A percentile compares a stretch with the other conserved stretches of the same genome.
Conservation (phyloP, 2,888 invertebrate genomes). For the Eristalis tenax region DNA sequence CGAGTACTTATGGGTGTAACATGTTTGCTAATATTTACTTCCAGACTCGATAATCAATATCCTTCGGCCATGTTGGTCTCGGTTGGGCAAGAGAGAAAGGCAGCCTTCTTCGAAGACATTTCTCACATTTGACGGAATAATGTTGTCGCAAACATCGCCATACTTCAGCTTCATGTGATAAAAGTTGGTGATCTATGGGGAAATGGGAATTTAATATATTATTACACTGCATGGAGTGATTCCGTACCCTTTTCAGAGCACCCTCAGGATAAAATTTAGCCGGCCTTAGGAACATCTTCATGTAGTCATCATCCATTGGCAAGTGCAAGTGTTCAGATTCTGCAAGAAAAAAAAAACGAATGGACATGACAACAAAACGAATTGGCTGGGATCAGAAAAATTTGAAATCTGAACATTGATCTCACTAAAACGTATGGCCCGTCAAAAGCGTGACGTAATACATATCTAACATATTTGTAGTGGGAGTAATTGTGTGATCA, state of each 20-base stretch:
- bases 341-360: constrained; percentile 79
- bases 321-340: constrained; percentile 85
- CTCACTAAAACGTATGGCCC: too few relatives aligned
- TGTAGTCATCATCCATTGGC: constrained; percentile 87
- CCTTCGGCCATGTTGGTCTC: constrained; percentile 86
- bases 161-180: constrained; percentile 87
- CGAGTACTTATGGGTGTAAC: neutral
- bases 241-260: constrained; percentile 87
- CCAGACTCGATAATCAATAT: constrained; percentile 87
- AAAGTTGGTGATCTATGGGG: constrained; percentile 86
- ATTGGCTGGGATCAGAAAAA: too few relatives aligned
- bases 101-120: constrained; percentile 85
- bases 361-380: neutral
- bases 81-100: constrained; percentile 86
- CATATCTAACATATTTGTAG: too few relatives aligned
- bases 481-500: too few relatives aligned
- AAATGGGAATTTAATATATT: neutral
- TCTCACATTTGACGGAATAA: constrained; percentile 85
- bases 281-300: constrained; percentile 91
- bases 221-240: neutral
- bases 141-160: constrained; percentile 84
- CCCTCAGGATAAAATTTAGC: constrained; percentile 93
- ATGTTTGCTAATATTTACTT: constrained; percentile 81
- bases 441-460: too few relatives aligned
- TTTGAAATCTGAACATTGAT: too few relatives aligned